phyloP scores from a whole-genome alignment of 2,797 vertebrate species.

The Eospalax fontanierii region DNA sequence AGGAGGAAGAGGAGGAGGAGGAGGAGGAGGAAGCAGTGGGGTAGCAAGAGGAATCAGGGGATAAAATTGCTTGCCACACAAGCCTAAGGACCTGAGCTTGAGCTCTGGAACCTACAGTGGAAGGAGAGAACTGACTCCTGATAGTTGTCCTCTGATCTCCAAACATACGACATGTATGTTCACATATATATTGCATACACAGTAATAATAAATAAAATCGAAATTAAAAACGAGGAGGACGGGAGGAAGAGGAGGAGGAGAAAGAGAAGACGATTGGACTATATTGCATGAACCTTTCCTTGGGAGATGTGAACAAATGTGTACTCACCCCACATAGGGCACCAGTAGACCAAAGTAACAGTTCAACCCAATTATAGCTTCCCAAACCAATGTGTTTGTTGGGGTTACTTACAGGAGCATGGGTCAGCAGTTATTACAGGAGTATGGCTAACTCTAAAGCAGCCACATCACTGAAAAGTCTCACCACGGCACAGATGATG shows the following conservation, averaged over 20 bases:
- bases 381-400: neutral
- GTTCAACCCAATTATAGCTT: neutral
- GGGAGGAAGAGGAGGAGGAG: neutral
- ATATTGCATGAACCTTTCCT: neutral
- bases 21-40: no score
- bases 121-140: neutral
- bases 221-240: neutral
- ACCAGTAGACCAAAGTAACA: neutral
- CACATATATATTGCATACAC: neutral
- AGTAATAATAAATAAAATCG: neutral
- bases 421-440: neutral
- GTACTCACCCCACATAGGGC: neutral
- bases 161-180: neutral
- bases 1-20: no score
- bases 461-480: neutral
- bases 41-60: neutral
- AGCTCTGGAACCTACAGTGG: neutral
- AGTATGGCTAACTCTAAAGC: neutral
- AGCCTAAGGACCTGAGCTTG: neutral
- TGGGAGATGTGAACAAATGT: neutral
- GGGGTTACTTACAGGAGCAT: neutral
- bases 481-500: neutral
- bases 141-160: neutral
- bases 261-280: neutral
- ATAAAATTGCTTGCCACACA: neutral